Conservation (phyloP, 2,113 vertebrate genomes). For the Cyphomyrus plagiostoma region DNA sequence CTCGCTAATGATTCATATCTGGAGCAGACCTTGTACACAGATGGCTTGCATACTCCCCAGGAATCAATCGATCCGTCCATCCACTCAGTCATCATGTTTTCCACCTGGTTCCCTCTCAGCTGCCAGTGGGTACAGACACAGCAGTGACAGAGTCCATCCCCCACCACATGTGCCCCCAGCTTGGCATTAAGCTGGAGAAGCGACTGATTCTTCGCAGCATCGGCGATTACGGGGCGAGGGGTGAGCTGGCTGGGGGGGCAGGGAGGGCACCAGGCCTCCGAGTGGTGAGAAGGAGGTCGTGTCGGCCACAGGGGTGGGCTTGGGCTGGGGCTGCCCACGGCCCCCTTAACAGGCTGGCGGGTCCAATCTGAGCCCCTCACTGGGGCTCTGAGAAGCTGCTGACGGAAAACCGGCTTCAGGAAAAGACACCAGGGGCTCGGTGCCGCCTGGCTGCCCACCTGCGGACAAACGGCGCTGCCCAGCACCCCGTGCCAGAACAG, state of each 20-base stretch:
- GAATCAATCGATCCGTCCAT: neutral
- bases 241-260: neutral
- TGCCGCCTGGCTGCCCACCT: constrained; percentile 43
- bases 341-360: neutral
- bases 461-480: constrained; percentile 6
- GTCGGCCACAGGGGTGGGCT: neutral
- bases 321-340: neutral
- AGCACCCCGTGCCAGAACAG: neutral
- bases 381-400: constrained; percentile 17
- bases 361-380: neutral
- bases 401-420: constrained; percentile 20
- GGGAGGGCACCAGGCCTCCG: neutral
- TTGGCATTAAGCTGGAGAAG: neutral
- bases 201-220: neutral
- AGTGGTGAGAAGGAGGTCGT: neutral
- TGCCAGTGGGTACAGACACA: neutral
- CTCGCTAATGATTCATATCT: neutral
- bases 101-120: neutral
- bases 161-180: neutral
- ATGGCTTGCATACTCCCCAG: neutral
- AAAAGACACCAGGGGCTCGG: constrained; percentile 27
- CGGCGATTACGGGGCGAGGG: neutral
- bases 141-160: neutral
- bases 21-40: neutral
- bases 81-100: neutral